Percentiles rank a stretch among this genome's conserved stretches.
These are phyloP conservation scores for Antheraea mylitta DNA, from an alignment of 1,140 invertebrate genomes.

Conservation along the genomic window DNA sequence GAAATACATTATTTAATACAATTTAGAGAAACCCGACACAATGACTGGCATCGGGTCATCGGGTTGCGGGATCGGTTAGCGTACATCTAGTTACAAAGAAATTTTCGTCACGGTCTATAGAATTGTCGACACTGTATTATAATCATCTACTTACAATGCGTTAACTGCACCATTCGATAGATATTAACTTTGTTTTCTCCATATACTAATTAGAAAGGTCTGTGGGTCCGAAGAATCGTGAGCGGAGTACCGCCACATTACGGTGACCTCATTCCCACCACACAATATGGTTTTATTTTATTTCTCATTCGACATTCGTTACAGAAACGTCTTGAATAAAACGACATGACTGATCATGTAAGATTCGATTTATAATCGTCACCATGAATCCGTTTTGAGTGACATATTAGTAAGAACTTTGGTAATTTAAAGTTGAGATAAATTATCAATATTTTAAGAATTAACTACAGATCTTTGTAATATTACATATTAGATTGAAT, in stretches of 20 bases:
- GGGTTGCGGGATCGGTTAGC: too few relatives aligned
- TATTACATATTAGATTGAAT: neutral
- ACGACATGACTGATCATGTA: neutral
- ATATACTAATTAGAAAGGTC: conserved; percentile 1
- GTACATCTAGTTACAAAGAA: neutral
- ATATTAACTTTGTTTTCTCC: neutral
- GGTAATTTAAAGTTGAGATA: too few relatives aligned
- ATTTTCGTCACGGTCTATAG: too few relatives aligned
- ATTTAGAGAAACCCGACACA: too few relatives aligned
- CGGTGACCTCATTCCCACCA: neutral
- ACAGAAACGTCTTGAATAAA: neutral
- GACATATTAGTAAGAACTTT: neutral
- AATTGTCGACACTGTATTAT: too few relatives aligned
- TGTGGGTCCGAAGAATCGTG: neutral
- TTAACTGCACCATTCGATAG: neutral
- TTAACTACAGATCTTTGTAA: neutral
- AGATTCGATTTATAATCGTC: neutral
- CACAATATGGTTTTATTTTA: neutral
- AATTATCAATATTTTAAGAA: neutral
- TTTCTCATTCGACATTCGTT: neutral
- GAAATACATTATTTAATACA: too few relatives aligned
- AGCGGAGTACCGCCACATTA: neutral
- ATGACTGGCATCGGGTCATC: too few relatives aligned
- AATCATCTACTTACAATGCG: neutral
- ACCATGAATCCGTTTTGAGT: neutral